phyloP scores from a whole-genome alignment of 2,113 vertebrate species.

The Gnathonemus echidnorhynchus region DNA sequence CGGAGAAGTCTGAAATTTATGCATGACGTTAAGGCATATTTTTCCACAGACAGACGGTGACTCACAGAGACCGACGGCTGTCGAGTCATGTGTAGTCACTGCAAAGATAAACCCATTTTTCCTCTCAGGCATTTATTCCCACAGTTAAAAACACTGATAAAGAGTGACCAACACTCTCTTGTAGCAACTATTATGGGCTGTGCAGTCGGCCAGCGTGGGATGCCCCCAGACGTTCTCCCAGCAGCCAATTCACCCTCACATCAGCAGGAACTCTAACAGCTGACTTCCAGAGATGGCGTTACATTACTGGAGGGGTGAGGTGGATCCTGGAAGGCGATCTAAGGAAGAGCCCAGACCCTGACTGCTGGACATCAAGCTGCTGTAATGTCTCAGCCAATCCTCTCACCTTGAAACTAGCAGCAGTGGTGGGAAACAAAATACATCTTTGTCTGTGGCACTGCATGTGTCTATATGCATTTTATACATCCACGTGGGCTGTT shows the following conservation, averaged over 20 bases:
- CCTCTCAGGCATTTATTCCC: neutral
- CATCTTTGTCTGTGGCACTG: neutral
- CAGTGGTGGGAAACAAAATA: neutral
- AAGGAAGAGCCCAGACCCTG: neutral
- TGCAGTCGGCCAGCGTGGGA: neutral
- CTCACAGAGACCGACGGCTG: neutral
- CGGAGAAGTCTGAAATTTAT: neutral
- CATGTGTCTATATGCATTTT: neutral
- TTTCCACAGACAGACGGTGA: slow-evolving; percentile 9
- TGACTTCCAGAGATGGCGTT: neutral
- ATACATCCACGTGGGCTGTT: neutral
- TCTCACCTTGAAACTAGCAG: neutral
- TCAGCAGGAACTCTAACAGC: neutral
- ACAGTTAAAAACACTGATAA: neutral
- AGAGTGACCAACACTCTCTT: neutral
- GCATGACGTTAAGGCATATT: neutral
- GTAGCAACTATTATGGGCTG: neutral
- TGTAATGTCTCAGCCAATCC: neutral
- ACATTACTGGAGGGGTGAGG: neutral
- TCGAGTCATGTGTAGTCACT: neutral
- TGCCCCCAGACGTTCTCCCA: neutral
- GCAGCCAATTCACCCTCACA: neutral
- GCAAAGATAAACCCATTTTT: neutral
- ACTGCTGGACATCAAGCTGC: neutral
- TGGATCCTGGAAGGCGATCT: neutral